phyloP scores from a whole-genome alignment of 2,113 vertebrate genomes.

The Ornithorhynchus anatinus region DNA sequence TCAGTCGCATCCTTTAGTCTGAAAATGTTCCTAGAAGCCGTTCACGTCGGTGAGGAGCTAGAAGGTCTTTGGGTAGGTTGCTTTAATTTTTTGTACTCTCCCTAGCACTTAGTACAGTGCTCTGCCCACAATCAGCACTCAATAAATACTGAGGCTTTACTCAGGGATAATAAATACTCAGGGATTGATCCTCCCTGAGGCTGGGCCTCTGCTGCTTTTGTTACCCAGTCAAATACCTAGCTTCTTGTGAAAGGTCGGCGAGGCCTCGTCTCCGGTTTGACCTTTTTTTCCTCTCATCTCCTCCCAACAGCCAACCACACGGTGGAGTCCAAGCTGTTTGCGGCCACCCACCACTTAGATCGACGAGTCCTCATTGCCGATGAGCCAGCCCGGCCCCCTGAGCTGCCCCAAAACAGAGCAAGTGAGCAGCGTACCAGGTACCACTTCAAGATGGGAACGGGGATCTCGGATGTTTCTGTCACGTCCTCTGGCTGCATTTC shows the following conservation, averaged over 20 bases:
- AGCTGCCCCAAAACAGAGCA: slow-evolving; percentile 9
- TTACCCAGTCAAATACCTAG: background rate
- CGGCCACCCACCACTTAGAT: slow-evolving; percentile 26
- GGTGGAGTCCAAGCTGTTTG: slow-evolving; percentile 38
- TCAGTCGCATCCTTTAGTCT: too few species aligned
- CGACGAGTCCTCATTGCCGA: background rate
- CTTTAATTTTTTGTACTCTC: too few species aligned
- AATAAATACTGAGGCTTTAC: too few species aligned
- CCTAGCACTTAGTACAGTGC: too few species aligned
- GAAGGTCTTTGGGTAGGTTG: too few species aligned
- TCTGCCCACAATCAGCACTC: too few species aligned
- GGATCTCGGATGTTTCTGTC: too few species aligned
- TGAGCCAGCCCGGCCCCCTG: slow-evolving; percentile 12
- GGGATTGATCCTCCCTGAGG: too few species aligned
- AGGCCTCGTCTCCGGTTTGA: background rate
- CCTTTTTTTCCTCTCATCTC: slow-evolving; percentile 12
- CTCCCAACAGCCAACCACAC: slow-evolving; percentile 35
- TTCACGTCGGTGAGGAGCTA: too few species aligned
- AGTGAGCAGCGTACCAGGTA: slow-evolving; percentile 66
- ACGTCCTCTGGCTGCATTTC: too few species aligned
- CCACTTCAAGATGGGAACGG: background rate
- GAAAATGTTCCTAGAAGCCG: too few species aligned
- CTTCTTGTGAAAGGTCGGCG: background rate
- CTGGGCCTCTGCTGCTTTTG: background rate
- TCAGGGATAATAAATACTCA: too few species aligned